These are phyloP conservation scores for Hirtodrosophila trivittata DNA, from an alignment of 2,888 invertebrate genomes.

Conservation along the genomic window DNA sequence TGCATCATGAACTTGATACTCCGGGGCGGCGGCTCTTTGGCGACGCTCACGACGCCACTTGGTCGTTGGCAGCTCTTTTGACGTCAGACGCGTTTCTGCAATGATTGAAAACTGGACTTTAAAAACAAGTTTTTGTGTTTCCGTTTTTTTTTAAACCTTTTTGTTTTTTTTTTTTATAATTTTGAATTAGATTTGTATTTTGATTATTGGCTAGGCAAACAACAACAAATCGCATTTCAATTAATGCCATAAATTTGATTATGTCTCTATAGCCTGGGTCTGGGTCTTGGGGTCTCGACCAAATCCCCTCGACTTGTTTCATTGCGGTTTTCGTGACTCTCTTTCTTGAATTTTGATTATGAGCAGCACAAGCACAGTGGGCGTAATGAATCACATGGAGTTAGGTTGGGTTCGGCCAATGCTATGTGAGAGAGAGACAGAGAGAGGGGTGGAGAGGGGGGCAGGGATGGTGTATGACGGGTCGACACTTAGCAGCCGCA, in stretches of 20 bases:
- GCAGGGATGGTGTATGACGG: neutral
- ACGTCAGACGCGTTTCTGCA: slow-evolving; percentile 83
- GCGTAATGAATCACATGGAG: slow-evolving; percentile 68
- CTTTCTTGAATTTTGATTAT: slow-evolving; percentile 49
- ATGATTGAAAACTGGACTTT: slow-evolving; percentile 48
- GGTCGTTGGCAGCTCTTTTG: slow-evolving; percentile 87
- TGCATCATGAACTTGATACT: slow-evolving; percentile 76
- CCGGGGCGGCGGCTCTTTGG: slow-evolving; percentile 83
- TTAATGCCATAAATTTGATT: slow-evolving; percentile 53
- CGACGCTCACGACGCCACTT: slow-evolving; percentile 90
- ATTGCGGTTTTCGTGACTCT: slow-evolving; percentile 20
- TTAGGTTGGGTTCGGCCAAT: slow-evolving; percentile 24
- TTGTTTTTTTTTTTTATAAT: neutral
- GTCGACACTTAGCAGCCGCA: neutral
- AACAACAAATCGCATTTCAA: slow-evolving; percentile 41
- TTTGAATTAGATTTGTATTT: slow-evolving; percentile 14
- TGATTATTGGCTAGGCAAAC: slow-evolving; percentile 5
- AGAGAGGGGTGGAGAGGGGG: neutral
- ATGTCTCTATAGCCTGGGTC: slow-evolving; percentile 9
- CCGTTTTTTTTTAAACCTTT: slow-evolving; percentile 2
- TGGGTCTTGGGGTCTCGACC: neutral
- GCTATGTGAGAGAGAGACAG: neutral
- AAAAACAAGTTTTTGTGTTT: slow-evolving; percentile 35
- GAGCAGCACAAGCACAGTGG: slow-evolving; percentile 51
- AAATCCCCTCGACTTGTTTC: slow-evolving; percentile 36